Evolutionary conservation across 2,113 vertebrate genomes (phyloP).

Genomic region (Pterocles burchelli): DNA sequence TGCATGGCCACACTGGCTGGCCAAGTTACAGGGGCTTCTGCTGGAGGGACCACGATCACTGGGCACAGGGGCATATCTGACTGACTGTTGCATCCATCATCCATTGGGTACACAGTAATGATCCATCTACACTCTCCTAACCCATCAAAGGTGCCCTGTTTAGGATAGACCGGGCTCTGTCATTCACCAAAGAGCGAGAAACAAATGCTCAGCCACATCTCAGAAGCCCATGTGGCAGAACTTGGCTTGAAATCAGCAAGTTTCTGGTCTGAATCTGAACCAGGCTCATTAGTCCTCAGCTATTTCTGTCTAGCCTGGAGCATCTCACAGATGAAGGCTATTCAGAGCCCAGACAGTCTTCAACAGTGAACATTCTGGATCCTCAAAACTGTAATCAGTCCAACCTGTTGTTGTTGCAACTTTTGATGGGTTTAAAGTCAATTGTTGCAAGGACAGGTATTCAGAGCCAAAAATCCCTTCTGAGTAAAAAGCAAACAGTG

Average conservation of each 20-base stretch:
- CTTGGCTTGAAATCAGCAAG: slow-evolving; percentile 36
- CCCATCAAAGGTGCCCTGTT: background rate
- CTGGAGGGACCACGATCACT: background rate
- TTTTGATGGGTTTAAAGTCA: slow-evolving; percentile 28
- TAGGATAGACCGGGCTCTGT: background rate
- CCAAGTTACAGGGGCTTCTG: rapidly evolving
- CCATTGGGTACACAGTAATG: background rate
- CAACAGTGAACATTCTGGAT: background rate
- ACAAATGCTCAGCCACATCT: background rate
- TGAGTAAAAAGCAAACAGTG: slow-evolving; percentile 7
- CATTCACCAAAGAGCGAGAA: background rate
- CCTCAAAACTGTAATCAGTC: background rate
- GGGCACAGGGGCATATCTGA: background rate
- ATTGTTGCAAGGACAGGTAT: background rate
- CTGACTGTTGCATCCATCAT: background rate
- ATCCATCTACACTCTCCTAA: background rate
- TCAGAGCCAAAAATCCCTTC: background rate
- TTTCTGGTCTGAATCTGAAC: slow-evolving; percentile 45
- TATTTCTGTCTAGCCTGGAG: slow-evolving; percentile 57
- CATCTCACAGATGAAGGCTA: slow-evolving; percentile 31
- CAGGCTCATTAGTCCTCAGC: slow-evolving; percentile 44
- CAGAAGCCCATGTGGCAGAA: background rate
- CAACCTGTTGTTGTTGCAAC: background rate
- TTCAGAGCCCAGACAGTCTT: slow-evolving; percentile 28
- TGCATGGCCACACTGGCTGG: background rate